Conservation (phyloP, 2,888 invertebrate genomes). For the Nysson spinosus region DNA sequence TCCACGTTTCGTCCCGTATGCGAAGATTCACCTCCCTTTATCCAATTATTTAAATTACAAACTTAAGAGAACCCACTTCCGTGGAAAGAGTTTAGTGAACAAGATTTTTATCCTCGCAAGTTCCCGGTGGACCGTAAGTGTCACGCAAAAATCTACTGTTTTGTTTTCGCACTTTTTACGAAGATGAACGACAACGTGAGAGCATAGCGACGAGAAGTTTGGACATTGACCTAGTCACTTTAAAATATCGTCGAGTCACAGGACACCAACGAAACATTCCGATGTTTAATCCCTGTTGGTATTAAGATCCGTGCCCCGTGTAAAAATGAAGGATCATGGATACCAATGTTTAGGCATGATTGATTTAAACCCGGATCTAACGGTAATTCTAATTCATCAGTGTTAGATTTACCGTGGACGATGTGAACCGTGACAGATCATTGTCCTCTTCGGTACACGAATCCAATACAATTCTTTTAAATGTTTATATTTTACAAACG, state of each 20-base stretch:
- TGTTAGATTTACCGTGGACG: neutral
- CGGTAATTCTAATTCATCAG: neutral
- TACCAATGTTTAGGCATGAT: neutral
- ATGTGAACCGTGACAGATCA: slow-evolving; percentile 16
- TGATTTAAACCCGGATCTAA: neutral
- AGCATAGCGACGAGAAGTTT: slow-evolving; percentile 38
- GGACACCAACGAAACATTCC: neutral
- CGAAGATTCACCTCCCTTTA: too few relatives aligned
- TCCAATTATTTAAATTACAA: too few relatives aligned
- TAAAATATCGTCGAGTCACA: neutral
- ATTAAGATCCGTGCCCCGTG: too few relatives aligned
- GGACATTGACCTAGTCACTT: slow-evolving; percentile 28
- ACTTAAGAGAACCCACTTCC: too few relatives aligned
- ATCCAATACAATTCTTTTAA: slow-evolving; percentile 11
- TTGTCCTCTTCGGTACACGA: slow-evolving; percentile 10
- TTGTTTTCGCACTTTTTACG: slow-evolving; percentile 35
- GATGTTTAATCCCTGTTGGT: neutral
- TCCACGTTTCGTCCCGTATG: slow-evolving; percentile 12
- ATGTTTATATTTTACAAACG: slow-evolving; percentile 42
- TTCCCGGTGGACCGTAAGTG: slow-evolving; percentile 8
- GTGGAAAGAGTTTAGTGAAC: too few relatives aligned
- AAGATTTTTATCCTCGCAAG: neutral
- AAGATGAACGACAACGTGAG: slow-evolving; percentile 42
- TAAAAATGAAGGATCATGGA: too few relatives aligned
- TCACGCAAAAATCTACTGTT: slow-evolving; percentile 9